phyloP scores from a whole-genome alignment of 2,113 vertebrate species.

The Taurulus bubalis region DNA sequence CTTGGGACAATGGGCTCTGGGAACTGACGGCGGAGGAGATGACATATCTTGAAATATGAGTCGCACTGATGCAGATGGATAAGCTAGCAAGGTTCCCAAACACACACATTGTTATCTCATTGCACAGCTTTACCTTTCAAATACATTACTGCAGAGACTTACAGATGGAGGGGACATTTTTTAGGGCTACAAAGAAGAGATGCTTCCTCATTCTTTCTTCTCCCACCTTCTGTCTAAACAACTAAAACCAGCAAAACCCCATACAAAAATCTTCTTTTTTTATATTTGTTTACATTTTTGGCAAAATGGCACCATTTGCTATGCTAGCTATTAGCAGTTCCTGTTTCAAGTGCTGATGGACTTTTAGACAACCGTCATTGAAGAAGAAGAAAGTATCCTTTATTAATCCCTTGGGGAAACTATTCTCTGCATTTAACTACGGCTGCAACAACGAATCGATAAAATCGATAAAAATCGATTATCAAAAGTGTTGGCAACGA shows the following conservation, averaged over 20 bases:
- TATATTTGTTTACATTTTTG: background rate
- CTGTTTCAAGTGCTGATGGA: background rate
- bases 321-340: background rate
- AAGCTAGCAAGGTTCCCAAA: slow-evolving; percentile 21
- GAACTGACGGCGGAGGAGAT: slow-evolving; percentile 41
- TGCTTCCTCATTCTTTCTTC: background rate
- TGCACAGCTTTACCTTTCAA: background rate
- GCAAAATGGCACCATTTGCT: background rate
- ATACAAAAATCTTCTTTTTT: background rate
- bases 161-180: background rate
- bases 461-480: too few relatives aligned
- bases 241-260: background rate
- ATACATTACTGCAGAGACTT: slow-evolving; percentile 1
- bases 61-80: slow-evolving; percentile 13
- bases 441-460: too few relatives aligned
- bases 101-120: background rate
- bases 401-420: too few relatives aligned
- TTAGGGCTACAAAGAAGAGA: background rate
- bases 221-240: background rate
- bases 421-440: too few relatives aligned
- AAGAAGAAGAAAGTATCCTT: too few relatives aligned
- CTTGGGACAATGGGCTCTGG: slow-evolving; percentile 18
- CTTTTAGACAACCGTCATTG: background rate
- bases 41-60: slow-evolving; percentile 69
- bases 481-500: too few relatives aligned